Evolutionary conservation across 1,140 invertebrate species (phyloP).

Genomic region (Cyphomyrmex costatus): DNA sequence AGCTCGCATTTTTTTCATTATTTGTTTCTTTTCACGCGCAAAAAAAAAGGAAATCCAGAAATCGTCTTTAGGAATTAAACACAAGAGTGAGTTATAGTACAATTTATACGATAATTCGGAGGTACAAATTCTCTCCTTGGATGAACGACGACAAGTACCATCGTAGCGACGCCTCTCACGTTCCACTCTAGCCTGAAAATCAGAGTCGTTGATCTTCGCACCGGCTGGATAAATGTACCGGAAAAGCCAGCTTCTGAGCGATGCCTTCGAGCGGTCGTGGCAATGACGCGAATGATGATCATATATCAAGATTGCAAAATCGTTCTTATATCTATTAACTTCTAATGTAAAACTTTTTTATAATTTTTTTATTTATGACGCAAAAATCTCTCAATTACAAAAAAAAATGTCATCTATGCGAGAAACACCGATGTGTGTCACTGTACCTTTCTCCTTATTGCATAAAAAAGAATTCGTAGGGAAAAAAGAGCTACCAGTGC

Average conservation of each 20-base stretch:
- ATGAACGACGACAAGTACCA: not conserved
- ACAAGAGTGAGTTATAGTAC: not conserved
- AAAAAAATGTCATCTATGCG: not conserved
- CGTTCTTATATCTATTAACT: not conserved
- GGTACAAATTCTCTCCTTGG: not conserved
- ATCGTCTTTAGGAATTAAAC: not conserved
- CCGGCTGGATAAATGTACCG: conserved; percentile 49
- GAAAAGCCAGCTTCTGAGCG: conserved; percentile 46
- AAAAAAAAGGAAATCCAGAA: not conserved
- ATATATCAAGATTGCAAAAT: not conserved
- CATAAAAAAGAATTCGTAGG: not conserved
- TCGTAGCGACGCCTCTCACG: not conserved
- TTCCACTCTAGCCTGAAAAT: conserved; percentile 6
- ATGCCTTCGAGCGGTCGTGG: conserved; percentile 60
- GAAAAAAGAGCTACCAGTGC: conserved; percentile 17
- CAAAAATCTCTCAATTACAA: not conserved
- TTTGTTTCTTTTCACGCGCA: not conserved
- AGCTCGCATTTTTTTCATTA: not conserved
- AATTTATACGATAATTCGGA: conserved; percentile 18
- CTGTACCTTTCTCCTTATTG: not conserved
- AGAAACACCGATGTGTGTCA: not conserved
- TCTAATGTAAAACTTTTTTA: not conserved
- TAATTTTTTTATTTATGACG: not conserved
- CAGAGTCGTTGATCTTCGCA: conserved; percentile 73
- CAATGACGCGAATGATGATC: conserved; percentile 54